Evolutionary conservation across 2,888 invertebrate species (phyloP), one percentile per base, ranked within the genome.

Genomic region (Lasioglossum morio): DNA sequence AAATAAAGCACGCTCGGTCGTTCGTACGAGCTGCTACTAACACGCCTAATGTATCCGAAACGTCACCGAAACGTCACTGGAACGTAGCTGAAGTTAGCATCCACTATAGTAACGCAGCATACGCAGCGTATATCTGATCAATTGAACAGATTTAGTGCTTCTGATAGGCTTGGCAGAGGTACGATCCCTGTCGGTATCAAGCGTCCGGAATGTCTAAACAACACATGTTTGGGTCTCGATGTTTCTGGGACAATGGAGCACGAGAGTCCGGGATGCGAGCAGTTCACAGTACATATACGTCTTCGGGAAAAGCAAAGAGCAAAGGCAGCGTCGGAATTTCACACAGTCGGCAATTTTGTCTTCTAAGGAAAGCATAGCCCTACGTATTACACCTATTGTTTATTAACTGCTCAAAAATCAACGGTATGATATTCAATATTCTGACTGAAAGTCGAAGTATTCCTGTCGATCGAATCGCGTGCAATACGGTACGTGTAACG

Each of bases 171-270:
- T 66, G 66, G 34, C 66, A 66, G 66, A 66, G 66, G 66, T 66
- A 66, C 37, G 66, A 66, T 66, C 66, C 34, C 66, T 66, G 66
- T 72, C 46, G 30, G 70, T 75, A 48, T 40, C 76, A 66, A 66
- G 34, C 66, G 34, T 34, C 19, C 66, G 66, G 66, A 66, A 66
- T 66, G 66, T 66, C 30, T 34, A 37, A 66, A 66, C 34, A 66
- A 66, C 34, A 66, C 66, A 37, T 66, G 66, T 66, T 66, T 34
- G 66, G 19, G 34, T 34, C 66, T 23, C 66, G 66, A 10, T 23
- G 66, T 66, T 37, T 16, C 10, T 66, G 23, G 34, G 66, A 66
- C 34, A 66, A 66, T 66, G 66, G 30, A 66, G 23, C 34, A 19
- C 34, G 66, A 19, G 46, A 16, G 46, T 8, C 23, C 34, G 66